These are phyloP conservation scores for Crotalus viridis DNA, from an alignment of 2,113 vertebrate genomes.

Conservation along the genomic window DNA sequence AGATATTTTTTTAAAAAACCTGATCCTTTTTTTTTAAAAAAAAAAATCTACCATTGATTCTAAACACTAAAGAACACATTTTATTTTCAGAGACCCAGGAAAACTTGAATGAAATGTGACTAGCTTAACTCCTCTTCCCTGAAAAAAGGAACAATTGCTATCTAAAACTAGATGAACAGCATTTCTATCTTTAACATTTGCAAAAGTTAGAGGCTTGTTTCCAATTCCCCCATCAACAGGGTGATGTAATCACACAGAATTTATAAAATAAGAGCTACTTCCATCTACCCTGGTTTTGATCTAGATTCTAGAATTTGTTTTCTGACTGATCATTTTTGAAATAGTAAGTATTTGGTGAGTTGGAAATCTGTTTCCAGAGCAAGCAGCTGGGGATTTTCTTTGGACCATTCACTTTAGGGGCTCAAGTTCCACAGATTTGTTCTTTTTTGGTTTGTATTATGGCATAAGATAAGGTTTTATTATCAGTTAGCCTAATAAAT, in stretches of 20 bases:
- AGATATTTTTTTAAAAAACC: neutral
- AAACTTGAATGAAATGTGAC: neutral
- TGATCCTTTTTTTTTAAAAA: neutral
- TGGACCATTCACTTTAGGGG: neutral
- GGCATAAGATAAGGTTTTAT: accelerated
- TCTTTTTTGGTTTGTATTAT: neutral
- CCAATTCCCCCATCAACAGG: neutral
- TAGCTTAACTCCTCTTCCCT: neutral
- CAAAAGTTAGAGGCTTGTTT: neutral
- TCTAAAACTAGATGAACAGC: neutral
- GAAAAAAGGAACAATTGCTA: neutral
- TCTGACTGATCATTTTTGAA: neutral
- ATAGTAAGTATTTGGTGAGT: neutral
- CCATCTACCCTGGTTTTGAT: neutral
- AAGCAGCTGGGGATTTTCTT: neutral
- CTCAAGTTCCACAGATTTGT: neutral
- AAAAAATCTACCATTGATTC: neutral
- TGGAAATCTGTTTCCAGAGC: neutral
- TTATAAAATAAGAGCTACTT: neutral
- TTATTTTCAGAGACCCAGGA: neutral
- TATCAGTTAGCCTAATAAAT: neutral
- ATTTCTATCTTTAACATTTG: neutral
- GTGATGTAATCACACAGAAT: neutral
- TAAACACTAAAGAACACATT: neutral
- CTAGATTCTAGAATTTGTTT: neutral